Evolutionary conservation across 2,797 vertebrate species (phyloP).

Genomic region (Eutrigla gurnardus): DNA sequence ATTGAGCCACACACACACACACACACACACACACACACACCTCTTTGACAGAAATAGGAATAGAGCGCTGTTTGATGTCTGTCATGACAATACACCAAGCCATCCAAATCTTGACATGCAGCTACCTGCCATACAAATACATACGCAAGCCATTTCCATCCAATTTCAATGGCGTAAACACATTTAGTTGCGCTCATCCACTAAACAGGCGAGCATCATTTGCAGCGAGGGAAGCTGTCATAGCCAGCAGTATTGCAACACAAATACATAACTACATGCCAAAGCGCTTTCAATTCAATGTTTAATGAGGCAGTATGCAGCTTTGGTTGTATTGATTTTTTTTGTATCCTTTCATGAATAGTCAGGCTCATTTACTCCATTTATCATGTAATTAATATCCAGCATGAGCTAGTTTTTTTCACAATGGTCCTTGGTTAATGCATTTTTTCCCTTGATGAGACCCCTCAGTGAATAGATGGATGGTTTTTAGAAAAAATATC

Average conservation of each 20-base stretch:
- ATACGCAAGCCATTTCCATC: constrained; percentile 36
- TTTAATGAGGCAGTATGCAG: constrained; percentile 59
- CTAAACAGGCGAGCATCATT: constrained; percentile 52
- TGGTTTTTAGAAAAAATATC: constrained; percentile 22
- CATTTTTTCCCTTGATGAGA: constrained; percentile 22
- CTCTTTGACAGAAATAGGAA: constrained; percentile 48
- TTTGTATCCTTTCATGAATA: constrained; percentile 48
- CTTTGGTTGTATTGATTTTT: constrained; percentile 49
- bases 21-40: constrained; percentile 9
- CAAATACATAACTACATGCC: constrained; percentile 46
- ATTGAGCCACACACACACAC: constrained; percentile 33
- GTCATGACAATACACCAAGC: constrained; percentile 57
- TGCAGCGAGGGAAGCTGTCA: constrained; percentile 43
- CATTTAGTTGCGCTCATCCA: constrained; percentile 40
- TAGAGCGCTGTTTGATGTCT: constrained; percentile 68
- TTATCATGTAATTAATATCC: constrained; percentile 67
- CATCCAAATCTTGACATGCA: constrained; percentile 35
- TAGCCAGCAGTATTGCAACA: constrained; percentile 45
- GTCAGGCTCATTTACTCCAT: constrained; percentile 60
- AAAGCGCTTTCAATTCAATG: constrained; percentile 30
- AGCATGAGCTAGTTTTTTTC: constrained; percentile 33
- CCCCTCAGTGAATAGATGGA: constrained; percentile 3
- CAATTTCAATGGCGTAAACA: constrained; percentile 52
- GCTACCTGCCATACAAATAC: constrained; percentile 48
- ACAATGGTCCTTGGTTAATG: constrained; percentile 52